A percentile compares a stretch with the other conserved stretches of the same genome.
Conservation (phyloP, 2,888 invertebrate genomes). For the Myopa tessellatipennis region DNA sequence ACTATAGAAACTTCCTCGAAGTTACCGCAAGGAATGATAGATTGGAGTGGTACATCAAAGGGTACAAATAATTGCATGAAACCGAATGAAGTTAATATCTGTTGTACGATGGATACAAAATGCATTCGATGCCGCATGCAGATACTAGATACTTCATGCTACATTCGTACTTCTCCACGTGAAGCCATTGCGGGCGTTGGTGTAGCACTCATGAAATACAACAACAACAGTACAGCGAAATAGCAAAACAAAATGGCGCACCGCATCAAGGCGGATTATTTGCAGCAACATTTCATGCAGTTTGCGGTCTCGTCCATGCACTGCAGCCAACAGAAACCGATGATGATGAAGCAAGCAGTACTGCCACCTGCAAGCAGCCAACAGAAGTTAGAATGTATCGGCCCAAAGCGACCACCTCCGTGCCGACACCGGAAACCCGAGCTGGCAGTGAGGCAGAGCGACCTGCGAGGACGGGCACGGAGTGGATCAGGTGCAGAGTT, state of each 20-base stretch:
- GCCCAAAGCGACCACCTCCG: too few relatives aligned
- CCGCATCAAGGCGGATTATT: conserved; percentile 37
- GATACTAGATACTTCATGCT: neutral
- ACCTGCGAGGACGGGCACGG: neutral
- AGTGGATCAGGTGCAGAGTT: conserved; percentile 19
- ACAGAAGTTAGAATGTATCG: neutral
- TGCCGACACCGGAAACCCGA: neutral
- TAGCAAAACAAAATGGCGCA: conserved; percentile 31
- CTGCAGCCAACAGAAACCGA: neutral
- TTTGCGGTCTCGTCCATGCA: conserved; percentile 19
- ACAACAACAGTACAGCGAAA: neutral
- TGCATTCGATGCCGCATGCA: too few relatives aligned
- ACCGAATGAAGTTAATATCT: neutral
- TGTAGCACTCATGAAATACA: neutral
- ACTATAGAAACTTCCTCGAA: too few relatives aligned
- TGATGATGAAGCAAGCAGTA: conserved; percentile 9
- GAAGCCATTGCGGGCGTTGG: neutral
- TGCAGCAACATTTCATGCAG: conserved; percentile 32
- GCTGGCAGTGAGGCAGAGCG: neutral
- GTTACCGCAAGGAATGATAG: too few relatives aligned
- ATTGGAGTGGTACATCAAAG: neutral
- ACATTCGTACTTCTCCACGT: neutral
- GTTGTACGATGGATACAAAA: too few relatives aligned
- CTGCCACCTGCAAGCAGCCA: conserved; percentile 24
- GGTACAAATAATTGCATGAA: conserved; percentile 1